Conservation (phyloP, 2,888 invertebrate genomes). For the Psococerastis gibbosa region DNA sequence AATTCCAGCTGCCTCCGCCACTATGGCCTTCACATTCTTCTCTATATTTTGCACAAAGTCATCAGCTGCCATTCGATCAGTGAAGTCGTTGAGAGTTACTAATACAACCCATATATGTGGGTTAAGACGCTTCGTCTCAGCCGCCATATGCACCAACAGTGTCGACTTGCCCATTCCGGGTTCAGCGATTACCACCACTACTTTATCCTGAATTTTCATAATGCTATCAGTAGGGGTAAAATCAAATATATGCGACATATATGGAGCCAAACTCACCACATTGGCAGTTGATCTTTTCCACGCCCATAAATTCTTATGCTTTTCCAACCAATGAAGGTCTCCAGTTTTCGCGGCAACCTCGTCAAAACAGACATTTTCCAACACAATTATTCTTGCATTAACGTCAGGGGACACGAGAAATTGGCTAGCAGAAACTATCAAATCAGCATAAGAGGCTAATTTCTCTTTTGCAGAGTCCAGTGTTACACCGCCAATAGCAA, state of each 20-base stretch:
- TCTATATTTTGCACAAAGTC: not conserved
- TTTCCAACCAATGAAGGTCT: not conserved
- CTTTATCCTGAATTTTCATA: conserved; percentile 2
- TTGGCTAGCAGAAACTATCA: not conserved
- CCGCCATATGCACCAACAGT: conserved; percentile 1
- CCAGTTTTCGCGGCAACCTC: too few species aligned
- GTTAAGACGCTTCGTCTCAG: not conserved
- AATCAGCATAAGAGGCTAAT: too few species aligned
- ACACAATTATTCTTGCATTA: not conserved
- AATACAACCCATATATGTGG: not conserved
- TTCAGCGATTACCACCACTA: conserved; percentile 10
- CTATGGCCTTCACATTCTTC: not conserved
- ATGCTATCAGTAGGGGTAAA: not conserved
- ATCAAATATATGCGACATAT: not conserved
- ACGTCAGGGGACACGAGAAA: not conserved
- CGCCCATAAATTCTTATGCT: not conserved
- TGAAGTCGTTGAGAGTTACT: conserved; percentile 5
- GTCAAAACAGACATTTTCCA: too few species aligned
- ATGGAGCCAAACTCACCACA: not conserved
- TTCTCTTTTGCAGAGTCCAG: not conserved
- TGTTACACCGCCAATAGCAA: not conserved
- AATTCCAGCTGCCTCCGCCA: not conserved
- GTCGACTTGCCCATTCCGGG: conserved; percentile 12
- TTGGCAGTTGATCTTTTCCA: not conserved
- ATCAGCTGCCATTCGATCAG: not conserved